Evolutionary conservation across 2,888 invertebrate genomes (phyloP), one percentile per base, ranked within the genome.

Genomic region (Vesta saturnalis): DNA sequence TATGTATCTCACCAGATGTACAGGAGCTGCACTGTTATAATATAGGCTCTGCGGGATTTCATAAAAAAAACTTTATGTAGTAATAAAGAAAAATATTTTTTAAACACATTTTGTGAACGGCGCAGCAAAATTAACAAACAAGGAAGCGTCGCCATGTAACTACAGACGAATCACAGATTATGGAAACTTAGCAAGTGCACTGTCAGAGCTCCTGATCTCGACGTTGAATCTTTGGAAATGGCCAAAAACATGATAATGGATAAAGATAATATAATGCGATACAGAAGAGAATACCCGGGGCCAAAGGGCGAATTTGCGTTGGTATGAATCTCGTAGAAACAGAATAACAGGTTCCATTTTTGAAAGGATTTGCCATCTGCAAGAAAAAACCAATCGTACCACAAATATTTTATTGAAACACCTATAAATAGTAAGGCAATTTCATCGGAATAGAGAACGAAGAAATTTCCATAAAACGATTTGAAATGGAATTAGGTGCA

Each of bases 51-150:
- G 14, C 49, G 4, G 12, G 43, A 49, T 49, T 49, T 19, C 16
- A 49, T 49, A 49, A 43, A 43, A 43, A 43, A n/a, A 43, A 4
- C 14, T 43, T 43, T n/a, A 12, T 2, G 3, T 43, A 43, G 43
- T 43, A 43, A 43, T 12, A 43, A 43, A 43, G 43, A 43, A 43
- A n/a, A n/a, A n/a, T n/a, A n/a, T n/a, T n/a, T n/a, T n/a, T n/a
- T n/a, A n/a, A n/a, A n/a, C n/a, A n/a, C 10, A 10, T 43, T 43
- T 43, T 43, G 43, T 43, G 3, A 43, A 10, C 4, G 43, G 14
- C 43, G 43, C 10, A 30, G 30, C 30, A 30, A 30, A 30, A 30
- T 30, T 30, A 30, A 30, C 4, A 30, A 30, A 30, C 30, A 43
- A 43, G 12, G 14, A 43, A 10, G 12, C 43, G 43, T 43, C 43